phyloP scores from a whole-genome alignment of 2,797 vertebrate species.

The Rallus crepitans region DNA sequence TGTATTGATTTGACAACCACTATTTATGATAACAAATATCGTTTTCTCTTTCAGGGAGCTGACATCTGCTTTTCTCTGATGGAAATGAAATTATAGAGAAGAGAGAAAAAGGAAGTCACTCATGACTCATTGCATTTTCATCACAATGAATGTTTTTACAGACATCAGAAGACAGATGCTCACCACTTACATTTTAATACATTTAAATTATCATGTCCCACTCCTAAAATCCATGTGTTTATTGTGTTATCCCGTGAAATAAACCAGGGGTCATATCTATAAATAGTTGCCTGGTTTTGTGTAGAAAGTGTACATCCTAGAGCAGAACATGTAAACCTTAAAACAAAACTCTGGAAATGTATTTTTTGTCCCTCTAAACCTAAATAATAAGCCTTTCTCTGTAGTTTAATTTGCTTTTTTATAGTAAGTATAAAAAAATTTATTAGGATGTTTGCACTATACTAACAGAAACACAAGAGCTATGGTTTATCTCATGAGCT shows the following conservation, averaged over 20 bases:
- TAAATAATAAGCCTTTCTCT: background rate
- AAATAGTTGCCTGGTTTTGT: background rate
- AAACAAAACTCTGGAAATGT: background rate
- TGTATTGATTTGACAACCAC: constrained; percentile 54
- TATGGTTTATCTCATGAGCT: background rate
- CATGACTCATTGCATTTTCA: constrained; percentile 60
- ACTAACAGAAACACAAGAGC: background rate
- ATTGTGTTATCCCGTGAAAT: background rate
- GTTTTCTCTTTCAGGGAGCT: constrained; percentile 3
- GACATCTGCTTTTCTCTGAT: constrained; percentile 46
- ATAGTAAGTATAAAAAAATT: background rate
- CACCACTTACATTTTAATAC: background rate
- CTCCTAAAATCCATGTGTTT: background rate
- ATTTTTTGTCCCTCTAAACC: background rate
- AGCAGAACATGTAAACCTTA: background rate
- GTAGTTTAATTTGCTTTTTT: background rate
- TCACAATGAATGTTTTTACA: constrained; percentile 52
- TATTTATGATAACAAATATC: constrained; percentile 37
- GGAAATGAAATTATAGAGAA: constrained; percentile 66
- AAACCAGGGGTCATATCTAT: background rate
- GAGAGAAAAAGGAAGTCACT: constrained; percentile 36
- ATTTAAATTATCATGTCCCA: background rate
- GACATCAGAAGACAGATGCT: background rate
- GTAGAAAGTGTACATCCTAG: background rate
- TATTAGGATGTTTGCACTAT: background rate